Evolutionary conservation across 2,797 vertebrate species (phyloP).

Genomic region (Coccyzus lansbergi): DNA sequence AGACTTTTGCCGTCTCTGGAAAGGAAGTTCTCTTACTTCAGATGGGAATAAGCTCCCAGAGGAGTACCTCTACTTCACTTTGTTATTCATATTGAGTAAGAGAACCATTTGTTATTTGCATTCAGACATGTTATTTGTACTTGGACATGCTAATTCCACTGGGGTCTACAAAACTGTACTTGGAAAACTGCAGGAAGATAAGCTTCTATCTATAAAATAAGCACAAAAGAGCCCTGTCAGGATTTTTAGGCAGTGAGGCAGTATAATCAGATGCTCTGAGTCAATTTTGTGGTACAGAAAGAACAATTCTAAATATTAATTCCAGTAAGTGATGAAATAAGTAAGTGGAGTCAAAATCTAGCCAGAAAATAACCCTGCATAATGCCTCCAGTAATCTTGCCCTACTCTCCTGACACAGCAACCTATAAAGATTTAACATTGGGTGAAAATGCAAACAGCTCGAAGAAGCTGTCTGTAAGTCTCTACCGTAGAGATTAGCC

Average conservation of each 20-base stretch:
- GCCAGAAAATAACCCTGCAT: constrained; percentile 7
- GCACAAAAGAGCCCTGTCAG: neutral
- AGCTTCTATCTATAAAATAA: neutral
- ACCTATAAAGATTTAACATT: neutral
- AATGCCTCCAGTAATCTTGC: constrained; percentile 7
- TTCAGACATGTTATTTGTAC: neutral
- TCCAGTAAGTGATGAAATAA: neutral
- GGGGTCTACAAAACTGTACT: neutral
- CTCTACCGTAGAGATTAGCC: constrained; percentile 37
- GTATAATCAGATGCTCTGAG: neutral
- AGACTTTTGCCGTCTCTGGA: neutral
- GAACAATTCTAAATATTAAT: neutral
- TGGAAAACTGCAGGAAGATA: neutral
- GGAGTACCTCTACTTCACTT: neutral
- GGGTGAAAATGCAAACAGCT: constrained; percentile 48
- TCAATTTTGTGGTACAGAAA: constrained; percentile 3
- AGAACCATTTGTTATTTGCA: neutral
- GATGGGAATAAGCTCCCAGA: neutral
- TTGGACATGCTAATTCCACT: neutral
- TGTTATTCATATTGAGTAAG: neutral
- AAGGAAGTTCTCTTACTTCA: neutral
- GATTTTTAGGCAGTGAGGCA: neutral
- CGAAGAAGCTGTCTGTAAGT: constrained; percentile 11
- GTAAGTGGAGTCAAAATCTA: neutral
- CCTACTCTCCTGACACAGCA: constrained; percentile 22